Evolutionary conservation across 53 echinoderm and acorn worm genomes (phyloP).

Genomic region (Zoroaster sp.): DNA sequence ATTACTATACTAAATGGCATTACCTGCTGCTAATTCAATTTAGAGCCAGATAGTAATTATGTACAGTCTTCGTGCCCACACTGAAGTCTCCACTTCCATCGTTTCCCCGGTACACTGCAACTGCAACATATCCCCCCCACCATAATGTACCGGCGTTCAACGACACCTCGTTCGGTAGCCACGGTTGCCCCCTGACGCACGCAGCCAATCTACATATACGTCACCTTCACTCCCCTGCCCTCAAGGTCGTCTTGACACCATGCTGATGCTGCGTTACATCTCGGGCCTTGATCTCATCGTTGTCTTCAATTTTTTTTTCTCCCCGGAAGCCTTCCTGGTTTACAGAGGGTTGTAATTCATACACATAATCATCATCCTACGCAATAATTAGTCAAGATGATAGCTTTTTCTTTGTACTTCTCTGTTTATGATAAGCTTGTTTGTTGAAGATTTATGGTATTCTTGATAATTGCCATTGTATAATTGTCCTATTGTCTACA

Average conservation of each 20-base stretch:
- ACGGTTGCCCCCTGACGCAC: conserved; percentile 4
- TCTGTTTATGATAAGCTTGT: neutral
- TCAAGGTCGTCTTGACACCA: conserved; percentile 40
- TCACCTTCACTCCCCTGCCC: neutral
- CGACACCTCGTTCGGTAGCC: neutral
- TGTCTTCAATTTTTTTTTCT: neutral
- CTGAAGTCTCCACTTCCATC: neutral
- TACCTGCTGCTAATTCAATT: conserved; percentile 27
- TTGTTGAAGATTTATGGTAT: neutral
- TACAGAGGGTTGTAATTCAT: neutral
- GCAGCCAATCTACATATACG: conserved; percentile 37
- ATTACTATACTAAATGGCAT: conserved; percentile 34
- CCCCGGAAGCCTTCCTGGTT: neutral
- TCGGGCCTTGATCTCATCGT: neutral
- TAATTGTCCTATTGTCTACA: neutral
- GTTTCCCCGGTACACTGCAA: neutral
- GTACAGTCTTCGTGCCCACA: neutral
- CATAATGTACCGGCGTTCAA: neutral
- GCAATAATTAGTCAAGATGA: neutral
- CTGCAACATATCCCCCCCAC: neutral
- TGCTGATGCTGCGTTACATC: too few species aligned
- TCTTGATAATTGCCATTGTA: neutral
- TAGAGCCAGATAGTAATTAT: neutral
- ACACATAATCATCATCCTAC: neutral
- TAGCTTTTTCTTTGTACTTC: neutral